Evolutionary conservation across 2,113 vertebrate genomes (phyloP), one percentile per base, ranked within the genome.

Genomic region (Psephotus haematonotus): DNA sequence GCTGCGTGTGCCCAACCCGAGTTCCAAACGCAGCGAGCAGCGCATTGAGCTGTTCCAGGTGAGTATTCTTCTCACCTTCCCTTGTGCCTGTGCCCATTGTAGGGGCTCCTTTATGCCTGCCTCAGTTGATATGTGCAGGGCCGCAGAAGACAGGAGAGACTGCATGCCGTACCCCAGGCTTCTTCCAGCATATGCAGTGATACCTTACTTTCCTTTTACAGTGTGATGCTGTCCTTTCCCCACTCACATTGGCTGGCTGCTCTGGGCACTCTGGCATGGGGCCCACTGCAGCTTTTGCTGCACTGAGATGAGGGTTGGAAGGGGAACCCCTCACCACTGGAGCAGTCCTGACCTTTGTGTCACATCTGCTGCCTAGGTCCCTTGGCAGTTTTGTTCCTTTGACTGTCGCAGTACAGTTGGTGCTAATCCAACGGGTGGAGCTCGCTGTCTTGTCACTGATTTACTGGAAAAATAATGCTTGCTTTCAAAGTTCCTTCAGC

Each of bases 31-130:
- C 92, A 98, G 98, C 0, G 99, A 99, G 93, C 99, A 99, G 97
- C 98, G 99, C 90, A 99, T 99, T 60, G 99, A 99, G 97, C 99
- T 99, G 95, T 99, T 99, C 97, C 99, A 99, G 99, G 99, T 99
- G 97, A 95, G 77, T 57, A 28, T 27, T 68, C 7, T 63, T 35
- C 50, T 31, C 27, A 13, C 41, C 29, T 69, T 75, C 23, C 43
- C 29, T 33, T 18, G 12, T 75, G 53, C 59, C 72, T 83, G 19
- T 81, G 65, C 62, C 50, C 27, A 37, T 11, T 72, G 37, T 5
- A 67, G 57, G 43, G 14, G 57, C 33, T 94, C 18, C 57, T 46
- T 82, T 82, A 41, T 22, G 10, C 22, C 41, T 84, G 43, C 67
- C 44, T 57, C 63, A 70, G 5, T 2, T 86, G n/a, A 7, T n/a